Evolutionary conservation across 2,113 vertebrate species (phyloP).

Genomic region (Phycodurus eques): DNA sequence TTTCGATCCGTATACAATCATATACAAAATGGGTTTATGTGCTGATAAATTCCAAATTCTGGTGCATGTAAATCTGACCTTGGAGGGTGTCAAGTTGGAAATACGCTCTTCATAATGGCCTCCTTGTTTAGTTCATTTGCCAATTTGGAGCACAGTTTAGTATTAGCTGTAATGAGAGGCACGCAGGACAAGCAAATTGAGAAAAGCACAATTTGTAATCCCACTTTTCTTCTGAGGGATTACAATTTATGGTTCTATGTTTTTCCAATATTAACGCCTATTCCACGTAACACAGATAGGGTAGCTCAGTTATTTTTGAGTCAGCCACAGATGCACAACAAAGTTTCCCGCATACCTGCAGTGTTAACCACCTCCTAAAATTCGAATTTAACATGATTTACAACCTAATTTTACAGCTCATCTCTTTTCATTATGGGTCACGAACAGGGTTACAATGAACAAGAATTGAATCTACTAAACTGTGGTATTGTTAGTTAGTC

Average conservation of each 20-base stretch:
- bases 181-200: slow-evolving; percentile 33
- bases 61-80: slow-evolving; percentile 36
- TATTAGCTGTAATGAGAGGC: slow-evolving; percentile 45
- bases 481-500: too few relatives aligned
- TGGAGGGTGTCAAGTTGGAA: slow-evolving; percentile 36
- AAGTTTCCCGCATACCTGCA: slow-evolving; percentile 2
- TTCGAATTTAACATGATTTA: background rate
- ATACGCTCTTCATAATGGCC: slow-evolving; percentile 33
- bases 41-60: slow-evolving; percentile 6
- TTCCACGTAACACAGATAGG: slow-evolving; percentile 20
- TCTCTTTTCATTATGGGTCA: background rate
- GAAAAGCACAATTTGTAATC: slow-evolving; percentile 37
- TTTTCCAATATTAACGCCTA: slow-evolving; percentile 14
- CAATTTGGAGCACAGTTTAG: slow-evolving; percentile 32
- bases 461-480: too few relatives aligned
- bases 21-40: slow-evolving; percentile 3
- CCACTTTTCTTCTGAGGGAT: slow-evolving; percentile 40
- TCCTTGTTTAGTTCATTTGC: slow-evolving; percentile 49
- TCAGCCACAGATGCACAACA: too few relatives aligned
- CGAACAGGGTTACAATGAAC: too few relatives aligned
- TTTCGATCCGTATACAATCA: background rate
- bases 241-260: slow-evolving; percentile 26
- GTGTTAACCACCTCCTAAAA: background rate
- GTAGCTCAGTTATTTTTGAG: slow-evolving; percentile 11
- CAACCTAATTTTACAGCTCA: background rate